These are phyloP conservation scores for Trididemnum nubilum DNA, from an alignment of 23 tunicate species.

Conservation along the genomic window DNA sequence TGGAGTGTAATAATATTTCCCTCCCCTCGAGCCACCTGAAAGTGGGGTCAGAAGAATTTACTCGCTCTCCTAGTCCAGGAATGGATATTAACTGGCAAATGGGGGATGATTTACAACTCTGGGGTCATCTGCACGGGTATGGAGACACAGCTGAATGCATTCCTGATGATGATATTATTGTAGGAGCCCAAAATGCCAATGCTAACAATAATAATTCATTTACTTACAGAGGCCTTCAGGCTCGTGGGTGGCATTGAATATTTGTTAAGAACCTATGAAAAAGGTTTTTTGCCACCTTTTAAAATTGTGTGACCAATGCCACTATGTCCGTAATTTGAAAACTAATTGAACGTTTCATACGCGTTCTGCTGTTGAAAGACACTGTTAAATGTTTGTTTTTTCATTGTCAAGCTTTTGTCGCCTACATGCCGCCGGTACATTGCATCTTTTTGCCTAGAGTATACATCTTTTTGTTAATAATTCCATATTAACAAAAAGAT, in stretches of 20 bases:
- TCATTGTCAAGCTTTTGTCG: too few species aligned
- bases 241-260: conserved; percentile 65
- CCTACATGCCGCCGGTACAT: too few species aligned
- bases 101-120: conserved; percentile 53
- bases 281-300: too few species aligned
- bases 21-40: neutral
- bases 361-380: too few species aligned
- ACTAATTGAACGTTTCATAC: too few species aligned
- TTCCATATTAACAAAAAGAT: too few species aligned
- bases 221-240: conserved; percentile 37
- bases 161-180: conserved; percentile 21
- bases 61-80: conserved; percentile 90
- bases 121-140: conserved; percentile 84
- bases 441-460: too few species aligned
- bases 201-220: neutral
- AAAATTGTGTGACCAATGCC: too few species aligned
- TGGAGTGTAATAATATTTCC: neutral
- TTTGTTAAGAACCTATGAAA: too few species aligned
- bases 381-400: too few species aligned
- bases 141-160: conserved; percentile 85
- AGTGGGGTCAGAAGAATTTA: conserved; percentile 21
- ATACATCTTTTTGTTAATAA: too few species aligned
- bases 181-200: neutral
- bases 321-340: too few species aligned
- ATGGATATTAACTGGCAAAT: conserved; percentile 57